Evolutionary conservation across 2,797 vertebrate genomes (phyloP).

Genomic region (Sebastes kiyomatsui): DNA sequence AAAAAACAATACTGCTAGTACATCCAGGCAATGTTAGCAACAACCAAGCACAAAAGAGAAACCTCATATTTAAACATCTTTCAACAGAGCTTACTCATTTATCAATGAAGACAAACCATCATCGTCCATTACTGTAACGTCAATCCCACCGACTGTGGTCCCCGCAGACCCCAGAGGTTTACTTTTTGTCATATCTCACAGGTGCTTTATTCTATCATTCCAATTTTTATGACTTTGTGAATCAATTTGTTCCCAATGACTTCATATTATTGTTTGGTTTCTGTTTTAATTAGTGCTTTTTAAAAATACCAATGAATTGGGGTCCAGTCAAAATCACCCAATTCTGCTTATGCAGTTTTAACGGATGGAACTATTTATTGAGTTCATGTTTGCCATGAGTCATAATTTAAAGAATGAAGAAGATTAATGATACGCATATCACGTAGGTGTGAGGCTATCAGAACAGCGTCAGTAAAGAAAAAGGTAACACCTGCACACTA

Average conservation of each 20-base stretch:
- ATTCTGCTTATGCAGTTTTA: neutral
- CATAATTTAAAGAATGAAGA: neutral
- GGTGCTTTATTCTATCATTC: neutral
- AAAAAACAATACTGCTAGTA: neutral
- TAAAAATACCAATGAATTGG: neutral
- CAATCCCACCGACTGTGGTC: neutral
- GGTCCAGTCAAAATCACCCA: neutral
- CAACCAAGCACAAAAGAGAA: slow-evolving; percentile 16
- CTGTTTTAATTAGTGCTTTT: neutral
- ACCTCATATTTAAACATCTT: slow-evolving; percentile 39
- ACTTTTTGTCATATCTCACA: neutral
- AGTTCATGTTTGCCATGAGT: neutral
- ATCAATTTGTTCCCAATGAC: neutral
- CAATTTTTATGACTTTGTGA: neutral
- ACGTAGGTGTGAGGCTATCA: too few species aligned
- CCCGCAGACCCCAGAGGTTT: neutral
- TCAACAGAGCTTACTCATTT: slow-evolving; percentile 49
- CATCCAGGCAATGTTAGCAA: neutral
- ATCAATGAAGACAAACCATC: slow-evolving; percentile 59
- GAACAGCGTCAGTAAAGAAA: too few species aligned
- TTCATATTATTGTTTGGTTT: neutral
- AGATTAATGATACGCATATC: too few species aligned
- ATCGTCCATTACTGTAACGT: slow-evolving; percentile 15
- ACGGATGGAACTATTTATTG: neutral
- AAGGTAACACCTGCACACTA: too few species aligned